Evolutionary conservation across 2,888 invertebrate species (phyloP).

Genomic region (Gnatocerus cornutus): DNA sequence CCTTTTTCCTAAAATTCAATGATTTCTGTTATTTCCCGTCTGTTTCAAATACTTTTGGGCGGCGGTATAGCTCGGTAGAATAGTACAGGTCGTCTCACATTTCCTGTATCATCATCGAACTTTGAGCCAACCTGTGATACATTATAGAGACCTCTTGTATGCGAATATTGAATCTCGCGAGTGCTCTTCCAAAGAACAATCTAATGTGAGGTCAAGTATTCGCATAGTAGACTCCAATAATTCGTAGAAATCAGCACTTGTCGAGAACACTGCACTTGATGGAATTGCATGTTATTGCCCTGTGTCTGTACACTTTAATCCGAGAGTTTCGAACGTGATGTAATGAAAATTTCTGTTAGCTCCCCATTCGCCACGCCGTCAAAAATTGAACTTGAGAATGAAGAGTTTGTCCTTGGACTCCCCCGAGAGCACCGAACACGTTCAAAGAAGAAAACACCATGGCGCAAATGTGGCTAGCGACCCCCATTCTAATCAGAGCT

Average conservation of each 20-base stretch:
- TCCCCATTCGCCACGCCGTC: constrained; percentile 95
- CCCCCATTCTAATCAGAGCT: constrained; percentile 73
- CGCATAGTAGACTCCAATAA: constrained; percentile 39
- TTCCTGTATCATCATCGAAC: constrained; percentile 13
- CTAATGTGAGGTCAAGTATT: constrained; percentile 26
- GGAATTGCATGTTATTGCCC: constrained; percentile 41
- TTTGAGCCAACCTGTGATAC: constrained; percentile 40
- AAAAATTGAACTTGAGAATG: constrained; percentile 97
- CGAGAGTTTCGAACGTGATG: constrained; percentile 19
- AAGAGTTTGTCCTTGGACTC: constrained; percentile 98
- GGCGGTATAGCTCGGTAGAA: constrained; percentile 13
- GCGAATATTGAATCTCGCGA: constrained; percentile 31
- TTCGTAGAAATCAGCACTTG: constrained; percentile 44
- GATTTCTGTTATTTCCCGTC: too few species aligned
- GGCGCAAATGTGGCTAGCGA: constrained; percentile 67
- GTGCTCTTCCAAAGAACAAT: constrained; percentile 21
- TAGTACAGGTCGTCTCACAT: constrained; percentile 43
- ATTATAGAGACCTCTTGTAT: constrained; percentile 19
- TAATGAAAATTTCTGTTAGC: constrained; percentile 73
- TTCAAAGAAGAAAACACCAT: constrained; percentile 80
- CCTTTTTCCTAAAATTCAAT: too few species aligned
- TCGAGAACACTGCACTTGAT: constrained; percentile 44
- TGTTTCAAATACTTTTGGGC: too few species aligned
- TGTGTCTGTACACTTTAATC: constrained; percentile 23
- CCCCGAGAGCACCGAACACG: constrained; percentile 92